Conservation (phyloP, 2,888 invertebrate genomes). For the Cancer borealis region DNA sequence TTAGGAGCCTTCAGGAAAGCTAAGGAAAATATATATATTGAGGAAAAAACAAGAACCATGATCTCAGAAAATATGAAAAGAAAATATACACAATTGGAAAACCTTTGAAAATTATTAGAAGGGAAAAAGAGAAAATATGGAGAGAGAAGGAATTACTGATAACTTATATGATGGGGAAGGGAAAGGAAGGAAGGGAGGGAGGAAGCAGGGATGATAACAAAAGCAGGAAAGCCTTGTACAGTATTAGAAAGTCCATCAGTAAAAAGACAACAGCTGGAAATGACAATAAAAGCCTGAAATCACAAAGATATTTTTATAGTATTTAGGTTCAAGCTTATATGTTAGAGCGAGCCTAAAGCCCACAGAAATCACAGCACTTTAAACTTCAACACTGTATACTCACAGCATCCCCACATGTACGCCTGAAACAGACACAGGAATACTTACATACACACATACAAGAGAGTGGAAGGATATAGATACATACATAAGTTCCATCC, state of each 20-base stretch:
- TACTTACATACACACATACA: background rate
- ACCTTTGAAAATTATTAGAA: background rate
- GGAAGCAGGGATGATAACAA: too few species aligned
- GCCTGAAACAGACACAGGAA: background rate
- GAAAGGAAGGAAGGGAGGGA: background rate
- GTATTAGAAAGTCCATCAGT: background rate
- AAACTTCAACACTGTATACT: background rate
- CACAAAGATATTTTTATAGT: background rate
- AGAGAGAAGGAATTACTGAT: background rate
- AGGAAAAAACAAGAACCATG: background rate
- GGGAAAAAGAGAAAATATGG: background rate
- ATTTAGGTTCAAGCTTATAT: background rate
- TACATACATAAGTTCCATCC: background rate
- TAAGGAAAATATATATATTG: background rate
- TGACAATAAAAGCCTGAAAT: background rate
- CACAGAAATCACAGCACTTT: background rate
- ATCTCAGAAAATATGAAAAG: background rate
- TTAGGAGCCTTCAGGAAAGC: background rate
- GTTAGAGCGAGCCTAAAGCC: background rate
- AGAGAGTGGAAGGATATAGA: background rate
- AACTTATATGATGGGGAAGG: background rate
- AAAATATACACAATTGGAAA: background rate
- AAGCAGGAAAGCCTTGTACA: too few species aligned
- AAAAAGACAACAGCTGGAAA: background rate
- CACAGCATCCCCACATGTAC: conserved; percentile 14